Conservation (phyloP, 2,113 vertebrate genomes). For the Phasianus colchicus region DNA sequence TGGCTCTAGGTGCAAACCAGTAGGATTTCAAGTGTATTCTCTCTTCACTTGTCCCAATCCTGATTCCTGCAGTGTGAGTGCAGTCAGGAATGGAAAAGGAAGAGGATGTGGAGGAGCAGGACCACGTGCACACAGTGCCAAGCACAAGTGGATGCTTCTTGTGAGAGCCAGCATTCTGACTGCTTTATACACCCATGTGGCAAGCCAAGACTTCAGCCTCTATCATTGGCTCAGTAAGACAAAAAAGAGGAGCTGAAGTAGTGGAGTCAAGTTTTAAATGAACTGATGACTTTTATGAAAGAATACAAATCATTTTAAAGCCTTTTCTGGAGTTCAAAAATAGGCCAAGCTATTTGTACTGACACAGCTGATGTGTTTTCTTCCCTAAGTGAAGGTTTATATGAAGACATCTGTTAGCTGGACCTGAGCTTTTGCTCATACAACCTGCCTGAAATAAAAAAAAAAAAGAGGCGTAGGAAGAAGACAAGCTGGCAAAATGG, state of each 20-base stretch:
- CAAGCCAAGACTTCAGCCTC: background rate
- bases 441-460: background rate
- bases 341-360: background rate
- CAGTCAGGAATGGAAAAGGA: background rate
- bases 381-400: conserved; percentile 11
- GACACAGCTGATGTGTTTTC: background rate
- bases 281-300: background rate
- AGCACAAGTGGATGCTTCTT: background rate
- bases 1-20: background rate
- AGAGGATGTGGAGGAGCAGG: background rate
- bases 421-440: background rate
- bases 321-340: background rate
- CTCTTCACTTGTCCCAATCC: background rate
- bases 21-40: background rate
- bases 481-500: background rate
- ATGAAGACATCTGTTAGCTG: background rate
- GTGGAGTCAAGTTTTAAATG: background rate
- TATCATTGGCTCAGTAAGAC: background rate
- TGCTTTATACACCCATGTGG: background rate
- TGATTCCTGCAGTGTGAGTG: background rate
- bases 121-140: background rate
- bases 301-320: background rate
- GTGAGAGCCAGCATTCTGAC: background rate
- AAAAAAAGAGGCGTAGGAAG: background rate
- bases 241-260: background rate